Evolutionary conservation across 2,888 invertebrate genomes (phyloP), one percentile per base, ranked within the genome.

Genomic region (Zhuqinia jingwanae): DNA sequence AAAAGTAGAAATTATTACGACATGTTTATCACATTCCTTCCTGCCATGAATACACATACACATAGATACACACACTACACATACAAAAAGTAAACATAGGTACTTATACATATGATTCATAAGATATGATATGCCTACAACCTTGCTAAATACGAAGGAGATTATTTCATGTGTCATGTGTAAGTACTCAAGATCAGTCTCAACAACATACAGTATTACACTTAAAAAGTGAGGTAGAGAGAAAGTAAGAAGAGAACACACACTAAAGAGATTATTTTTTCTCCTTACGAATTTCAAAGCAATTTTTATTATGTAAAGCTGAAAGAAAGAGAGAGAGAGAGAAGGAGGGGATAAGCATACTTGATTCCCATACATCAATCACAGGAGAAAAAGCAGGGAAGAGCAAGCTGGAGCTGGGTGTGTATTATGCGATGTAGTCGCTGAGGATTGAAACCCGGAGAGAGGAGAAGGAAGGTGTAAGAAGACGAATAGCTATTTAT

Each of bases 301-400:
- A 56, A 56, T 76, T 76, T 75, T 45, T 68, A 30, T 15, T 60
- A 68, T 45, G 45, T 36, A 36, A 36, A 68, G 68, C 68, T 45
- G 1, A 0, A n/a, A 36, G 36, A 36, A 20, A 10, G 13, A 10
- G 56, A 25, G 27, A 8, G 22, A 60, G 58, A 60, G 25, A 60
- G 53, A 56, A 6, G 22, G 56, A 22, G 22, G 13, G 60, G 60
- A 42, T 68, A 68, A 68, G 68, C 68, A 36, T 42, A 36, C 68
- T 68, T 68, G 68, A 75, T 79, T 79, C 75, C n/a, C 17, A 50
- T 60, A 80, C 85, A 85, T 85, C 85, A 85, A 85, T 85, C 85
- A 85, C 73, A 36, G 22, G 45, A 53, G 15, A 17, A 63, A 75
- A 25, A n/a, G 30, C 2, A 36, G 10, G 45, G 70, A 25, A 80